Evolutionary conservation across 2,113 vertebrate genomes (phyloP).

Genomic region (Rhinolophus sinicus): DNA sequence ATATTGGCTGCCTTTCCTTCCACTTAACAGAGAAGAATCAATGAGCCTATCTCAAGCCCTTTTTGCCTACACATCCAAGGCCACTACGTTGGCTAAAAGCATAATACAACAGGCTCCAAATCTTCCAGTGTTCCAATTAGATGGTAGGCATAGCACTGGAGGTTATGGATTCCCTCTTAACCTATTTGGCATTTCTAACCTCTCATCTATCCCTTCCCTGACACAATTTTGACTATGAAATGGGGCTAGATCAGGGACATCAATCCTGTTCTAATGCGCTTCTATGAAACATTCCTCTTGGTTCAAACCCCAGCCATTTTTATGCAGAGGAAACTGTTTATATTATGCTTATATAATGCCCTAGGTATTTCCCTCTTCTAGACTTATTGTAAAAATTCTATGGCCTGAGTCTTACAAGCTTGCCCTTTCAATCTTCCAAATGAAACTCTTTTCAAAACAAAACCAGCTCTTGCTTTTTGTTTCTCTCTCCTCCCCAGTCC

Average conservation of each 20-base stretch:
- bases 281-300: not conserved
- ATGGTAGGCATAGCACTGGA: not conserved
- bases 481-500: not conserved
- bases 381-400: not conserved
- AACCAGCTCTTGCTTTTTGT: not conserved
- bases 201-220: not conserved
- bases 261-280: not conserved
- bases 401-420: not conserved
- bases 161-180: not conserved
- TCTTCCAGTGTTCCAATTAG: not conserved
- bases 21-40: not conserved
- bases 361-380: not conserved
- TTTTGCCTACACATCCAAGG: not conserved
- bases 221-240: not conserved
- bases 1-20: not conserved
- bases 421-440: not conserved
- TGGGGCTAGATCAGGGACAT: not conserved
- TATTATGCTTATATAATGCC: not conserved
- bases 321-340: not conserved
- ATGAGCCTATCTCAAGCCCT: not conserved
- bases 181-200: not conserved
- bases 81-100: not conserved
- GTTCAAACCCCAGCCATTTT: not conserved
- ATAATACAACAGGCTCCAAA: not conserved
- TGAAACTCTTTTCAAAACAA: not conserved